phyloP scores from a whole-genome alignment of 2,113 vertebrate genomes.

The Opisthocomus hoazin region DNA sequence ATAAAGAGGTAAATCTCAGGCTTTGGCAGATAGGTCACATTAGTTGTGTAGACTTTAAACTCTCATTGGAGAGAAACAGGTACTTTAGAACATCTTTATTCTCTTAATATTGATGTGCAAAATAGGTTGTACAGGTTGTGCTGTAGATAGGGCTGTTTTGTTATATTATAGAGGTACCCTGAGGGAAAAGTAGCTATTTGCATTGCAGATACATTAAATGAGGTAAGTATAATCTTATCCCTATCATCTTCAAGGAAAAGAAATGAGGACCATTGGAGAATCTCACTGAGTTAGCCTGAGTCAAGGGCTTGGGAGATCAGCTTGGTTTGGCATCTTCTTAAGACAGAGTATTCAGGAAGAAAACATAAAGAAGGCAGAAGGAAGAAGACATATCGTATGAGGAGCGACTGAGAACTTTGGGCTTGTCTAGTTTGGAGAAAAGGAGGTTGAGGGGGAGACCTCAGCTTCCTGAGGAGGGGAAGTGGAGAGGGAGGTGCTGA shows the following conservation, averaged over 20 bases:
- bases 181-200: neutral
- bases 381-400: neutral
- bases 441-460: too few relatives aligned
- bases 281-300: neutral
- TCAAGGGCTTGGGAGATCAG: neutral
- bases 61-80: neutral
- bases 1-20: neutral
- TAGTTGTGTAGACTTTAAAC: neutral
- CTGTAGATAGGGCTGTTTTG: neutral
- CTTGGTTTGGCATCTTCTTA: neutral
- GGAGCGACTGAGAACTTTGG: neutral
- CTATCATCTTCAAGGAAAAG: neutral
- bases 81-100: neutral
- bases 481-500: too few relatives aligned
- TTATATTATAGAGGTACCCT: neutral
- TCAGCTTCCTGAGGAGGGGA: too few relatives aligned
- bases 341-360: neutral
- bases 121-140: neutral
- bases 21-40: neutral
- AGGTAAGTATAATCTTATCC: neutral
- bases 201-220: neutral
- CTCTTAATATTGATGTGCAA: neutral
- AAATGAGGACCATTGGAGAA: neutral
- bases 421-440: neutral
- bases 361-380: neutral